Evolutionary conservation across 2,113 vertebrate genomes (phyloP).

Genomic region (Lontra canadensis): DNA sequence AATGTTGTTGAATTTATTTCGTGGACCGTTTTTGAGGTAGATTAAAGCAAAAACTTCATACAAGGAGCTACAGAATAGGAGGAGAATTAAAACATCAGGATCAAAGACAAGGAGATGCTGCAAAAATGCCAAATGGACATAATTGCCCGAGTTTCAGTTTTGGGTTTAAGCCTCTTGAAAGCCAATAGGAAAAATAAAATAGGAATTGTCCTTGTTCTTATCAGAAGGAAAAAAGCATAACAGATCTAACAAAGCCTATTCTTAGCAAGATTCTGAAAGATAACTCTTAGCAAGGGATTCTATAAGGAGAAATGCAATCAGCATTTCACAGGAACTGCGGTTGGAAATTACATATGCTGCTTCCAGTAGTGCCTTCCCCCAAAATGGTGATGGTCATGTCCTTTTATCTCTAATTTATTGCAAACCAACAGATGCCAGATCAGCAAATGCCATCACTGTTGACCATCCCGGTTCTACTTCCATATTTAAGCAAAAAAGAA

Average conservation of each 20-base stretch:
- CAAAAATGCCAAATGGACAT: background rate
- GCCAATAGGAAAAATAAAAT: background rate
- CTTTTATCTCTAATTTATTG: background rate
- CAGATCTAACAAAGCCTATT: background rate
- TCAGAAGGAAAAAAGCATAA: background rate
- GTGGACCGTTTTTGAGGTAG: background rate
- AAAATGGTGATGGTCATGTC: background rate
- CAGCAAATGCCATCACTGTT: background rate
- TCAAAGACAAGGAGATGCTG: background rate
- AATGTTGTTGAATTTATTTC: background rate
- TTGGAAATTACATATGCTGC: background rate
- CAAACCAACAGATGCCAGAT: background rate
- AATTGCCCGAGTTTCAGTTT: background rate
- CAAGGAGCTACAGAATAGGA: background rate
- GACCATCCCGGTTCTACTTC: background rate
- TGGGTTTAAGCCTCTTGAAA: background rate
- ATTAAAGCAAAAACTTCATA: constrained; percentile 32
- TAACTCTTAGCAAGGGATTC: background rate
- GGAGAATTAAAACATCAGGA: background rate
- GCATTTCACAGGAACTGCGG: background rate
- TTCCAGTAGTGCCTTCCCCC: background rate
- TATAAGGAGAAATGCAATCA: background rate
- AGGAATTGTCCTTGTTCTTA: background rate
- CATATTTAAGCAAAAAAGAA: background rate
- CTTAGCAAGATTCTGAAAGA: background rate